Conservation (phyloP, 2,113 vertebrate species). For the Perca flavescens region DNA sequence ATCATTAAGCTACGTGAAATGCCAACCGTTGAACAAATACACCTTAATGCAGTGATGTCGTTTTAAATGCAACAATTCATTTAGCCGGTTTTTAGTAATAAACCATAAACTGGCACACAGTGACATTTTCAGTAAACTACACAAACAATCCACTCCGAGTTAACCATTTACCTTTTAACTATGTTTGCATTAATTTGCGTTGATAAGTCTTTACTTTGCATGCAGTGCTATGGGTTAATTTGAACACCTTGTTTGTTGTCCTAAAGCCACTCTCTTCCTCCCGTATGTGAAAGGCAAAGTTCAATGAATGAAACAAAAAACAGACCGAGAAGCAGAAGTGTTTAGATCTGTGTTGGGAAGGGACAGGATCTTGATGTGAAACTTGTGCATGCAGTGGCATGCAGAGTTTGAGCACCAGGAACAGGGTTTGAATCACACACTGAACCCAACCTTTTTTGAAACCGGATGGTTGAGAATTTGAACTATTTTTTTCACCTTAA, state of each 20-base stretch:
- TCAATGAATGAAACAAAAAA: background rate
- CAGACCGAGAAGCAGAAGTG: slow-evolving; percentile 12
- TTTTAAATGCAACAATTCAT: background rate
- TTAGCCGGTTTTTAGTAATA: no score
- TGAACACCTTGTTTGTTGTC: background rate
- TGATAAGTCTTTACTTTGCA: background rate
- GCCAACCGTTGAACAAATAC: no score
- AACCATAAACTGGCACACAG: no score
- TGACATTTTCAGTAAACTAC: background rate
- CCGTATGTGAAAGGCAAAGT: no score
- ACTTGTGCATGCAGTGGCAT: background rate
- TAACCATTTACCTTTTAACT: background rate
- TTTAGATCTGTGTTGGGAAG: background rate
- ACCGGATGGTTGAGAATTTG: slow-evolving; percentile 37
- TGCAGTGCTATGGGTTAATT: no score
- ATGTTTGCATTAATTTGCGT: background rate
- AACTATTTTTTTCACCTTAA: slow-evolving; percentile 24
- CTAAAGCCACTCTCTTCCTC: background rate
- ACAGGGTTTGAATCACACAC: background rate
- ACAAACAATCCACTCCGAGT: background rate
- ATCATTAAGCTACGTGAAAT: no score
- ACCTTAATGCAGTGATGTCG: background rate
- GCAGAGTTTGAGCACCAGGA: background rate
- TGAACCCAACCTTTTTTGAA: slow-evolving; percentile 18
- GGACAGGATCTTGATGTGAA: background rate